Evolutionary conservation across 2,888 invertebrate species (phyloP).

Genomic region (Halictus ligatus): DNA sequence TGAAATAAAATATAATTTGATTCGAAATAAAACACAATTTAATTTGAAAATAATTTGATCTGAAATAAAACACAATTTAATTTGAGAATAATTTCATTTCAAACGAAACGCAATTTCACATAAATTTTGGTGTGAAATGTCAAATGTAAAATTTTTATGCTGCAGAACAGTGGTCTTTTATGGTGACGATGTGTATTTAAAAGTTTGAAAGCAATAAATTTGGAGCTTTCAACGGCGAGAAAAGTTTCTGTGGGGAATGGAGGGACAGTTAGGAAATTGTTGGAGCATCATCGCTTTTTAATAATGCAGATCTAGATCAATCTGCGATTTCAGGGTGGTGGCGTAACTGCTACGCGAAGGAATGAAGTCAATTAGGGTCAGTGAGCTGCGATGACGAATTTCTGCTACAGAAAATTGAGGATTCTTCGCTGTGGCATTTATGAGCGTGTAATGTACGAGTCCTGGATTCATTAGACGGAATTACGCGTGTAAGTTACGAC

Average conservation of each 20-base stretch:
- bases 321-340: not conserved
- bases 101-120: no score
- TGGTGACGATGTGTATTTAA: no score
- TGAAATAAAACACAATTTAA: no score
- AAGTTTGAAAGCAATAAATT: no score
- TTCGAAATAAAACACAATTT: no score
- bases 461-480: slow-evolving; percentile 46
- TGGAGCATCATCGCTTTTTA: not conserved
- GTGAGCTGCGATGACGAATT: slow-evolving; percentile 29
- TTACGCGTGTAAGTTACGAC: slow-evolving; percentile 39
- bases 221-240: no score
- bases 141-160: no score
- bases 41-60: not conserved
- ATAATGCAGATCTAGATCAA: not conserved
- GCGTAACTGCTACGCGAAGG: slow-evolving; percentile 33
- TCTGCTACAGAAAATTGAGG: slow-evolving; percentile 45
- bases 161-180: no score
- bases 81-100: not conserved
- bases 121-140: no score
- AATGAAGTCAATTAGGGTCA: slow-evolving; percentile 49
- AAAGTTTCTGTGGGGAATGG: not conserved
- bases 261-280: not conserved
- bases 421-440: slow-evolving; percentile 24
- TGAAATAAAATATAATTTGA: no score
- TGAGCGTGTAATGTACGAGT: slow-evolving; percentile 33